phyloP scores from a whole-genome alignment of 2,888 invertebrate genomes.

The Aphelenchoides bicaudatus region DNA sequence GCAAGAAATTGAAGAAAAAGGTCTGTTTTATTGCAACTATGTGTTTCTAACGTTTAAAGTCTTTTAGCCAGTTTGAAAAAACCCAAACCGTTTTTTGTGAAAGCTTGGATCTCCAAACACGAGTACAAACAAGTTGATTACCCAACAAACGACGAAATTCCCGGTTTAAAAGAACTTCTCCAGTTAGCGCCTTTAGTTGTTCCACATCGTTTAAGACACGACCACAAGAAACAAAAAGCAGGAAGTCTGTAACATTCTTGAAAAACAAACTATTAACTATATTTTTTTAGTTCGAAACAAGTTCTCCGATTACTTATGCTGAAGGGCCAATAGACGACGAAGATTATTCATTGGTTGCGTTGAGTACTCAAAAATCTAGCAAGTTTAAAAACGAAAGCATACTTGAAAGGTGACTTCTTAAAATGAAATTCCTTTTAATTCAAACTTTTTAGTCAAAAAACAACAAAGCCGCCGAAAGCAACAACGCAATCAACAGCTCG shows the following conservation, averaged over 20 bases:
- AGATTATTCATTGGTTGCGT: neutral
- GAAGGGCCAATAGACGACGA: slow-evolving; percentile 5
- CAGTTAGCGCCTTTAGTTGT: slow-evolving; percentile 11
- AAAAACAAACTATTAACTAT: no score
- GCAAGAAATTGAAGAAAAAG: no score
- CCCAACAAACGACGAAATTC: slow-evolving; percentile 25
- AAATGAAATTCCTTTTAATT: no score
- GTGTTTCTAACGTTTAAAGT: neutral
- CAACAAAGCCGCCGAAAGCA: neutral
- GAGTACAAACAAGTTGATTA: slow-evolving; percentile 20
- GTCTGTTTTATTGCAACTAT: no score
- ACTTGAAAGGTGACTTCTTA: no score
- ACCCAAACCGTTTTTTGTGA: neutral
- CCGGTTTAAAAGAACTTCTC: slow-evolving; percentile 21
- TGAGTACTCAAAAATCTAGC: no score
- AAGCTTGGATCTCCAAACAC: neutral
- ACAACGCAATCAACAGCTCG: slow-evolving; percentile 1
- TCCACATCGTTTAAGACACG: slow-evolving; percentile 18
- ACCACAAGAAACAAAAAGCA: neutral
- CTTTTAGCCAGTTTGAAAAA: neutral
- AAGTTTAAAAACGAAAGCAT: no score
- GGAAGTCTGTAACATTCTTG: neutral
- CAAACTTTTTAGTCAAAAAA: slow-evolving; percentile 20
- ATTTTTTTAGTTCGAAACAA: no score
- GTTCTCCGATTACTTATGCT: no score